phyloP scores from a whole-genome alignment of 2,888 invertebrate species.

The Zaprionus bogoriensis region DNA sequence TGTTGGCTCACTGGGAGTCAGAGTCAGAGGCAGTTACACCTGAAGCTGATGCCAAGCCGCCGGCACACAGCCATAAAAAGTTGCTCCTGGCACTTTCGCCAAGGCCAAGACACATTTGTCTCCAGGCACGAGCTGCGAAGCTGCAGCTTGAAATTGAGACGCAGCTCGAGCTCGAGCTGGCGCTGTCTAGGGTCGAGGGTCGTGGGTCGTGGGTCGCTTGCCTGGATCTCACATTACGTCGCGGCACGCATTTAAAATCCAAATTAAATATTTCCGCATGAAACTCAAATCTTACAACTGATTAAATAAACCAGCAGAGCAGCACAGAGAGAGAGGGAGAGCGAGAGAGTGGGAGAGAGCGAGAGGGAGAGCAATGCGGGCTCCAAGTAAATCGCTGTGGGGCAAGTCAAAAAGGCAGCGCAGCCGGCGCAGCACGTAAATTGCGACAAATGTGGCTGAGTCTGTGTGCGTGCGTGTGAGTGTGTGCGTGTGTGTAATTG shows the following conservation, averaged over 20 bases:
- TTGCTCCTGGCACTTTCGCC: slow-evolving; percentile 42
- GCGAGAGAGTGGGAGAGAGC: not conserved
- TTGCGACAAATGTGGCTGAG: slow-evolving; percentile 55
- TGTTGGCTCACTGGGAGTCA: slow-evolving; percentile 25
- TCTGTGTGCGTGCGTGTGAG: slow-evolving; percentile 14
- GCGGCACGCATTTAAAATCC: slow-evolving; percentile 74
- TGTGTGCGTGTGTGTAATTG: slow-evolving; percentile 49
- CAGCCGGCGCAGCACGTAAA: slow-evolving; percentile 50
- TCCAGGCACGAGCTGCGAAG: slow-evolving; percentile 13
- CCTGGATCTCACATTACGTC: slow-evolving; percentile 58
- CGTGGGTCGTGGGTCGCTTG: slow-evolving; percentile 37
- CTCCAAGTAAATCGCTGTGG: slow-evolving; percentile 35
- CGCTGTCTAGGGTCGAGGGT: no score
- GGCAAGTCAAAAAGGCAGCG: slow-evolving; percentile 65
- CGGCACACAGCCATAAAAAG: slow-evolving; percentile 52
- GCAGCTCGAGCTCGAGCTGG: slow-evolving; percentile 6
- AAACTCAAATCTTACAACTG: slow-evolving; percentile 76
- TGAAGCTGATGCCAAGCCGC: slow-evolving; percentile 36
- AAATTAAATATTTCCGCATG: slow-evolving; percentile 76
- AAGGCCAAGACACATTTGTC: slow-evolving; percentile 60
- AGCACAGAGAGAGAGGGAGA: not conserved
- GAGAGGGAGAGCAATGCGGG: slow-evolving; percentile 3
- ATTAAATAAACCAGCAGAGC: slow-evolving; percentile 66
- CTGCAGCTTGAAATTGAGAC: slow-evolving; percentile 1
- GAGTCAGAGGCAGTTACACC: slow-evolving; percentile 44